Conservation (phyloP, 2,113 vertebrate genomes). For the Gnathonemus echidnorhynchus region DNA sequence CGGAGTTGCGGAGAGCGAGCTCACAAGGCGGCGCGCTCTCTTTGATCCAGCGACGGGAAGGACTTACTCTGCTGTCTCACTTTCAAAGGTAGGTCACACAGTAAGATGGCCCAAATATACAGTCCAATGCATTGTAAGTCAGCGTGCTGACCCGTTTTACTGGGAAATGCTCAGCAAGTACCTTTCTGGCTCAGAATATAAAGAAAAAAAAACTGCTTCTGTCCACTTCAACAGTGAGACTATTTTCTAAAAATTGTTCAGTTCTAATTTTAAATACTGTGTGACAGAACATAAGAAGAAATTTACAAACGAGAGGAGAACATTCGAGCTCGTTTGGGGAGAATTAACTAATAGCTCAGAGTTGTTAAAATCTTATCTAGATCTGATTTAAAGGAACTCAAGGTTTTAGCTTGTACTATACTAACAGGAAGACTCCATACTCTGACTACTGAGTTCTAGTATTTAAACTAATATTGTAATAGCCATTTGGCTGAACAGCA, state of each 20-base stretch:
- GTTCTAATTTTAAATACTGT: background rate
- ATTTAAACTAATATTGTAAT: no score
- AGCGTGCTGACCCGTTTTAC: background rate
- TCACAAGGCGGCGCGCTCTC: background rate
- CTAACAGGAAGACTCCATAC: no score
- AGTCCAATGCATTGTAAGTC: background rate
- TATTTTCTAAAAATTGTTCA: background rate
- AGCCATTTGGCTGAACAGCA: no score
- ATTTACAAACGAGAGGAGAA: background rate
- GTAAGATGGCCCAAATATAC: constrained; percentile 5
- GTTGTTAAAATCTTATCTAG: no score
- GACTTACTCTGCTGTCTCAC: background rate
- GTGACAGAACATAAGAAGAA: background rate
- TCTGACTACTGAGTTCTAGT: no score
- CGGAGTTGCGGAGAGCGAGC: background rate
- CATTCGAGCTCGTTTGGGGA: no score
- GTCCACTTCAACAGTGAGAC: background rate
- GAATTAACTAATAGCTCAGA: no score
- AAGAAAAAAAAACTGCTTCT: background rate
- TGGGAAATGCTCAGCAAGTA: background rate
- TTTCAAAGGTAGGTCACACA: constrained; percentile 8
- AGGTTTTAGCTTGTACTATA: no score
- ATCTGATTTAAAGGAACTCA: no score
- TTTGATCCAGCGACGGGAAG: background rate
- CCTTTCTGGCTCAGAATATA: background rate